Conservation (phyloP, 2,797 vertebrate genomes). For the Tragopan temminckii region DNA sequence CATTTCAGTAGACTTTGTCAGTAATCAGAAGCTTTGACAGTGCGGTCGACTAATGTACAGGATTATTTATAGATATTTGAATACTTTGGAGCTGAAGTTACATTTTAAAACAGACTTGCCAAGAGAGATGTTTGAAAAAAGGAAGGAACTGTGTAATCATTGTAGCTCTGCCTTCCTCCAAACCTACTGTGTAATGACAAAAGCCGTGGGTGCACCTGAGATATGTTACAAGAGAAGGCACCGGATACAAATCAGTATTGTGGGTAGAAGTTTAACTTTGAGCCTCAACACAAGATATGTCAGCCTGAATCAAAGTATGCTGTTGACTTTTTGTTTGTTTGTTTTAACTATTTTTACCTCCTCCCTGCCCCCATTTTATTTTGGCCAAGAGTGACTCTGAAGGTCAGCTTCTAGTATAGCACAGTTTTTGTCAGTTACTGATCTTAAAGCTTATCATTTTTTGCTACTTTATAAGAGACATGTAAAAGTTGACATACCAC, state of each 20-base stretch:
- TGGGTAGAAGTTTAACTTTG: not conserved
- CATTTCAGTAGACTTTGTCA: not conserved
- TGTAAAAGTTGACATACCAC: not conserved
- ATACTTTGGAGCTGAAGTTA: not conserved
- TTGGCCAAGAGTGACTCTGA: not conserved
- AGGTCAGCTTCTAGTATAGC: not conserved
- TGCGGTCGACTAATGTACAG: not conserved
- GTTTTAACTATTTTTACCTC: not conserved
- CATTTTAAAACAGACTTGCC: not conserved
- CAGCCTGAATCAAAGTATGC: not conserved
- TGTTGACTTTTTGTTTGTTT: not conserved
- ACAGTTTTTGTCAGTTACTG: not conserved
- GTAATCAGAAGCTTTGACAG: conserved; percentile 12
- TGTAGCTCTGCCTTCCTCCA: not conserved
- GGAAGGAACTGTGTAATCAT: not conserved
- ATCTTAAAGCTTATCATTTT: not conserved
- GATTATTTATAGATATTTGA: conserved; percentile 24
- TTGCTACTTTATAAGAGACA: not conserved
- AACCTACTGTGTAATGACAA: not conserved
- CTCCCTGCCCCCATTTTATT: not conserved
- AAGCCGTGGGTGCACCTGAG: not conserved
- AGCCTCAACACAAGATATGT: not conserved
- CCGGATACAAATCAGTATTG: not conserved
- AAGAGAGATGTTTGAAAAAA: conserved; percentile 9
- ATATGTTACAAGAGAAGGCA: not conserved